phyloP scores from a whole-genome alignment of 2,797 vertebrate species.

The Oreortyx pictus region DNA sequence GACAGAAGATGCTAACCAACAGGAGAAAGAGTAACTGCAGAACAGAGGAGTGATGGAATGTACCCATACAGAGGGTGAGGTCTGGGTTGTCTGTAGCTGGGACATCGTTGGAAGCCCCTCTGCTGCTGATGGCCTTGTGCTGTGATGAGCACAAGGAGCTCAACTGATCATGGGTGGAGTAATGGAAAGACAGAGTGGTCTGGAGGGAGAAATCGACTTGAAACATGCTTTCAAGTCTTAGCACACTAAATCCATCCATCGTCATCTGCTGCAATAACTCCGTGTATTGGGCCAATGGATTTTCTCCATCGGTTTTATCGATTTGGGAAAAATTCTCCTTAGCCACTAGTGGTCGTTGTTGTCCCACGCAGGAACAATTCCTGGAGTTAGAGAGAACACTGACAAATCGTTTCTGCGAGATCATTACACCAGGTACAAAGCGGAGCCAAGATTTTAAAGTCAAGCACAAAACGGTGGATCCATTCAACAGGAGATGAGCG shows the following conservation, averaged over 20 bases:
- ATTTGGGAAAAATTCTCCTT: neutral
- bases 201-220: too few species aligned
- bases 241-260: neutral
- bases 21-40: neutral
- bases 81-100: fast-evolving
- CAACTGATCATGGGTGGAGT: neutral
- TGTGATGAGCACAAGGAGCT: neutral
- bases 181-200: too few species aligned
- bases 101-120: fast-evolving
- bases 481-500: neutral
- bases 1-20: neutral
- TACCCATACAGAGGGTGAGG: neutral
- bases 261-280: neutral
- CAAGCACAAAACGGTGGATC: neutral
- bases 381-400: neutral
- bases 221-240: neutral
- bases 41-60: neutral
- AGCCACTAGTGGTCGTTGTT: constrained; percentile 65
- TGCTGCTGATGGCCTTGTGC: neutral
- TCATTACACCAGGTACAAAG: neutral
- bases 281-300: fast-evolving
- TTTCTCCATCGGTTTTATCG: neutral
- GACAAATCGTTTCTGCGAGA: neutral
- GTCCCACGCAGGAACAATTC: neutral
- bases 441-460: neutral